Conservation (phyloP, 2,113 vertebrate genomes). For the Pseudorhombus dupliciocellatus region DNA sequence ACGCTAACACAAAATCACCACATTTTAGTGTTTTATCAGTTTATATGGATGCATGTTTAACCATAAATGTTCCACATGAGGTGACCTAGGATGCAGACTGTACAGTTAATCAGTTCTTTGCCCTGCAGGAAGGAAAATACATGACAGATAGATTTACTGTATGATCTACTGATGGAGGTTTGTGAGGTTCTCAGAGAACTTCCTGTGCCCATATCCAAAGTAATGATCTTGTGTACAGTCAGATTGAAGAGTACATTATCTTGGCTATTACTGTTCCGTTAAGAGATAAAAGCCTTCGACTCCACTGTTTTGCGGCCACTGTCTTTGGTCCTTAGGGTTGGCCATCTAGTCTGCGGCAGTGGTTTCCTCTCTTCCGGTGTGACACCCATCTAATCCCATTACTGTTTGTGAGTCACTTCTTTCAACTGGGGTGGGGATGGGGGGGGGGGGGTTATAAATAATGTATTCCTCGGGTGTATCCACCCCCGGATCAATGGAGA, state of each 20-base stretch:
- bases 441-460: conserved; percentile 69
- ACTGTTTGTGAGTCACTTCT: conserved; percentile 63
- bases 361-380: conserved; percentile 49
- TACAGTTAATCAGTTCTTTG: conserved; percentile 39
- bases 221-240: conserved; percentile 31
- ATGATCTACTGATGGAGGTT: conserved; percentile 24
- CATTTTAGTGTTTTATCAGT: conserved; percentile 39
- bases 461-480: conserved; percentile 78
- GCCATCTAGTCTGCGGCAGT: conserved; percentile 26
- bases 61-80: conserved; percentile 24
- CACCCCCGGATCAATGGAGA: conserved; percentile 81
- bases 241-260: conserved; percentile 50
- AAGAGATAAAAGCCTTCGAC: conserved; percentile 57
- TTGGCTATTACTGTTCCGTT: conserved; percentile 47
- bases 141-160: neutral
- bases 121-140: conserved; percentile 32
- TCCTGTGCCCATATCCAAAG: conserved; percentile 11
- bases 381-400: conserved; percentile 70
- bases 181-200: conserved; percentile 48
- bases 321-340: conserved; percentile 47
- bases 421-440: conserved; percentile 52
- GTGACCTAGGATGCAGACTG: conserved; percentile 28
- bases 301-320: conserved; percentile 31
- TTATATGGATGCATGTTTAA: conserved; percentile 1
- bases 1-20: conserved; percentile 13